A percentile compares a stretch with the other conserved stretches of the same genome.
Evolutionary conservation across 2,888 invertebrate genomes (phyloP).

Genomic region (Chrysolina oricalcia): DNA sequence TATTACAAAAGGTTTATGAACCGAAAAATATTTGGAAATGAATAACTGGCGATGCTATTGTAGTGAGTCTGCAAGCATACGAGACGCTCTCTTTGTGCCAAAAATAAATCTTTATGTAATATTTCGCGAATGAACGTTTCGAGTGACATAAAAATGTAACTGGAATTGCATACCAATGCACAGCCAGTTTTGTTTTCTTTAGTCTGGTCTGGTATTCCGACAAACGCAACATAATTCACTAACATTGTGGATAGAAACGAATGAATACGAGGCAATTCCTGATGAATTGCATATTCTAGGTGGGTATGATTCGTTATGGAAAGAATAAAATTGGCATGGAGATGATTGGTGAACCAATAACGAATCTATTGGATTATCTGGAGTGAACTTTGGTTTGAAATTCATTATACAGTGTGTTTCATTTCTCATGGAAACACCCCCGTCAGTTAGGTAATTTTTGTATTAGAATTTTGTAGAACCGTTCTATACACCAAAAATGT

Average conservation of each 20-base stretch:
- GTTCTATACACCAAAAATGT: too few relatives aligned
- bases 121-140: constrained; percentile 26
- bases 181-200: constrained; percentile 9
- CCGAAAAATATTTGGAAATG: constrained; percentile 57
- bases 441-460: too few relatives aligned
- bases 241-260: not conserved
- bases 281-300: not conserved
- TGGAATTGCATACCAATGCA: constrained; percentile 23
- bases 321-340: not conserved
- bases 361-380: not conserved
- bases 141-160: constrained; percentile 24
- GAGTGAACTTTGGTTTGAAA: not conserved
- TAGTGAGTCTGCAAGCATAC: constrained; percentile 26
- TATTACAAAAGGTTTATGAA: constrained; percentile 54
- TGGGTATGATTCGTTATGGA: not conserved
- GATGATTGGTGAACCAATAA: not conserved
- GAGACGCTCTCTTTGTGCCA: constrained; percentile 28
- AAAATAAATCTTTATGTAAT: constrained; percentile 35
- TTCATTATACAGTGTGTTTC: too few relatives aligned
- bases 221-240: constrained; percentile 1
- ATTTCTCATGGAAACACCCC: too few relatives aligned
- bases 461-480: too few relatives aligned
- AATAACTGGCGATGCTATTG: constrained; percentile 32
- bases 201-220: constrained; percentile 7
- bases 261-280: not conserved